Percentiles rank a stretch among this genome's conserved stretches.
phyloP scores from a whole-genome alignment of 2,888 invertebrate species.

The Meiosimyza decipiens region DNA sequence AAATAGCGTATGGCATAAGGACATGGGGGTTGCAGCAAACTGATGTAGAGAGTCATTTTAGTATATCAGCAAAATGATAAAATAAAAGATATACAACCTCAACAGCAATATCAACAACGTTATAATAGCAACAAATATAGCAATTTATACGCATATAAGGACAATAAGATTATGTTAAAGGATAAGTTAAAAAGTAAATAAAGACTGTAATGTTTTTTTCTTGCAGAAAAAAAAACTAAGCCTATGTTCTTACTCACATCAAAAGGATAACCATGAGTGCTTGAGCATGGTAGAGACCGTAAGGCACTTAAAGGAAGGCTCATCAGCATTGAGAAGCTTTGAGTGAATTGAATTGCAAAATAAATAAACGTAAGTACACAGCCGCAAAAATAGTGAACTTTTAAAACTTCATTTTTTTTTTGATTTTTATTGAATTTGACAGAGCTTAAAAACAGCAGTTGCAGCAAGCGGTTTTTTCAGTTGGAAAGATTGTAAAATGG shows the following conservation, averaged over 20 bases:
- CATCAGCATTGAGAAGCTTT: no score
- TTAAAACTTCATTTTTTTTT: no score
- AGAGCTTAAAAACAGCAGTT: no score
- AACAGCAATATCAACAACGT: constrained; percentile 7
- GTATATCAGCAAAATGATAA: constrained; percentile 10
- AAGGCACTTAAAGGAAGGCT: no score
- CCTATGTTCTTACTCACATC: not conserved
- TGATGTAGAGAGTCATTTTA: no score
- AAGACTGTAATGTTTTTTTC: not conserved
- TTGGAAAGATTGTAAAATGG: no score
- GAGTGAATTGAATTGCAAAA: no score
- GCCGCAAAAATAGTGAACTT: not conserved
- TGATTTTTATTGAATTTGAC: no score
- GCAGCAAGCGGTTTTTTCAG: no score
- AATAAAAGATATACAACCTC: not conserved
- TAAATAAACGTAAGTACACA: not conserved
- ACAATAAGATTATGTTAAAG: constrained; percentile 28
- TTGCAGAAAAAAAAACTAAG: not conserved
- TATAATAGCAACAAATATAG: not conserved
- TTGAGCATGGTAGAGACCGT: not conserved
- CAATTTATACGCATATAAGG: not conserved
- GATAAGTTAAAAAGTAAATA: constrained; percentile 9
- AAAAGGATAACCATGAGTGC: constrained; percentile 17
- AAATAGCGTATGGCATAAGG: no score
- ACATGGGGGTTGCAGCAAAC: no score